Percentiles rank a stretch among this genome's conserved stretches.
Conservation (phyloP, 2,797 vertebrate species). For the Rhincodon typus region DNA sequence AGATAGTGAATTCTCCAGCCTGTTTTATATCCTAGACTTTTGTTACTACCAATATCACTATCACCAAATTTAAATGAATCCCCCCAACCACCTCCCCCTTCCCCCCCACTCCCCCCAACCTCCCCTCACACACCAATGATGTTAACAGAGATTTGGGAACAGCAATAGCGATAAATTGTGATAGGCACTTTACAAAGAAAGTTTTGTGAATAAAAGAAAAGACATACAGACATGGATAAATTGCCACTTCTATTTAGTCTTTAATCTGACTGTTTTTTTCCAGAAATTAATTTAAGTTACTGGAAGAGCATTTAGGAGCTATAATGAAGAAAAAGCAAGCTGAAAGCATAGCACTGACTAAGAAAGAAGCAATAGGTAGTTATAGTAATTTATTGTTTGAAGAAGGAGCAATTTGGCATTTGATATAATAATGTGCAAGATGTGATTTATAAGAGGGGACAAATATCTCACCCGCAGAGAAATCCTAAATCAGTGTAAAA, state of each 20-base stretch:
- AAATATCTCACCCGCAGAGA: not conserved
- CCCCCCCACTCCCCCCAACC: too few relatives aligned
- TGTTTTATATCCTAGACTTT: not conserved
- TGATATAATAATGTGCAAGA: not conserved
- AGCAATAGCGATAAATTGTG: not conserved
- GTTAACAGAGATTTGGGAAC: not conserved
- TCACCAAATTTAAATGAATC: not conserved
- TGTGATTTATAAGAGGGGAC: not conserved
- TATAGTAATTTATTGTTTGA: not conserved
- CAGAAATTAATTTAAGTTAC: not conserved
- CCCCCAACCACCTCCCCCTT: too few relatives aligned
- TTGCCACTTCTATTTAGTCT: not conserved
- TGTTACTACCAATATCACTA: too few relatives aligned
- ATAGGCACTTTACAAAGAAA: not conserved
- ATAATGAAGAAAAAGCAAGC: not conserved
- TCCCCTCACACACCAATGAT: not conserved
- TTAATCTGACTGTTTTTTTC: not conserved
- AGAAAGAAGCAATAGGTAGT: not conserved
- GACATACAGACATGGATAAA: not conserved
- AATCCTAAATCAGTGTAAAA: not conserved
- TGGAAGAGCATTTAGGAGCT: not conserved
- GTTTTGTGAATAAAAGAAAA: too few relatives aligned
- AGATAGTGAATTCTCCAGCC: not conserved
- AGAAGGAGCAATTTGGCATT: not conserved
- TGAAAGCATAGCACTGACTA: not conserved